Evolutionary conservation across 2,797 vertebrate genomes (phyloP), one percentile per base, ranked within the genome.

Genomic region (Sebastes flavidus): DNA sequence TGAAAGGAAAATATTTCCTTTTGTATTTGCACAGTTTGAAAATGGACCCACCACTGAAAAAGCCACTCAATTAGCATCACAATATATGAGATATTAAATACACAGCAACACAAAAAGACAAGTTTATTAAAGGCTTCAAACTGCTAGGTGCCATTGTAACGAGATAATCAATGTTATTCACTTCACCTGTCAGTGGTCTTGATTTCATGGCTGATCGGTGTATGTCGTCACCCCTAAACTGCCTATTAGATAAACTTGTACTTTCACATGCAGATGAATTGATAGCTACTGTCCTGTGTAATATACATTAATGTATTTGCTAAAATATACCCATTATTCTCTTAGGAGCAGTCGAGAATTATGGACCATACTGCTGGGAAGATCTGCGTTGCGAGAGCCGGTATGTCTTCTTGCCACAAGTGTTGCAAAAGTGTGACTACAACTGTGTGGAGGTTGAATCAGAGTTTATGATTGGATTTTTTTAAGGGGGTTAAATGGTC

Each of bases 341-440:
- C 70, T 80, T 85, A 99, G 99, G 92, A 99, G 98, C 94, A 98
- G 97, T 91, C 96, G 97, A 88, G 97, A 99, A 89, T 89, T 99
- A 75, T 99, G 98, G 98, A 99, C 97, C 60, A 98, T 99, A 91
- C 91, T 99, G 36, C 88, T 98, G 73, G 99, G 99, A 75, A 97
- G 97, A 89, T 99, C 98, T 56, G 97, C 98, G 54, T 88, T 99
- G 68, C 95, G 98, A 92, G 98, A 99, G 86, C 95, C 96, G 82
- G 99, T 99, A 96, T 94, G 97, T 96, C 6, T 30, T 27, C 20
- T 56, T 72, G n/a, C 12, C 8, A 27, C 46, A 18, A n/a, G n/a
- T n/a, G n/a, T n/a, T 55, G 4, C 7, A 46, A 7, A 7, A 65
- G 25, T 49, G 20, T 61, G 27, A 4, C 62, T 65, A 4, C 6